These are phyloP conservation scores for Trissolcus basalis DNA, from an alignment of 1,140 invertebrate genomes.

Conservation along the genomic window DNA sequence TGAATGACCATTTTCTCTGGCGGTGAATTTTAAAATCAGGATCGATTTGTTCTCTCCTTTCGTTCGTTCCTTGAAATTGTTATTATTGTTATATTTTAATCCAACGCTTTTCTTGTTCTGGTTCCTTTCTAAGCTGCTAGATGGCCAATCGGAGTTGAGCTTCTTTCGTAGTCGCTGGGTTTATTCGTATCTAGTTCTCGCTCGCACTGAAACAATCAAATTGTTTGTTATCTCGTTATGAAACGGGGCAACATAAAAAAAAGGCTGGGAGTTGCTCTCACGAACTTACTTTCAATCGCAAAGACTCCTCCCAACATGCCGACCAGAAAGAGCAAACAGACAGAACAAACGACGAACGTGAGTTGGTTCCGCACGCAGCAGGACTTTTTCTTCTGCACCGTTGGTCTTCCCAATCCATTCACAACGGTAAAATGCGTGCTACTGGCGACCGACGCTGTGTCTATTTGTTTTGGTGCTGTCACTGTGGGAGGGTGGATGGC, in stretches of 20 bases:
- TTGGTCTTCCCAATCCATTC: slow-evolving; percentile 84
- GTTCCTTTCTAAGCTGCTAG: slow-evolving; percentile 14
- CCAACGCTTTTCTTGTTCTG: slow-evolving; percentile 28
- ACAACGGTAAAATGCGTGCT: slow-evolving; percentile 91
- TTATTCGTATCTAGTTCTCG: slow-evolving; percentile 74
- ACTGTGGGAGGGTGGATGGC: slow-evolving; percentile 79
- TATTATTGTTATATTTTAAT: slow-evolving; percentile 5
- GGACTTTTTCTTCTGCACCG: slow-evolving; percentile 77
- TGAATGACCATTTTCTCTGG: too few relatives aligned
- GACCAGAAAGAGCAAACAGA: slow-evolving; percentile 85
- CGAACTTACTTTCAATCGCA: slow-evolving; percentile 77
- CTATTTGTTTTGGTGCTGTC: slow-evolving; percentile 73
- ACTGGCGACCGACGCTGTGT: slow-evolving; percentile 85
- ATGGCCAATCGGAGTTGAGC: slow-evolving; percentile 28
- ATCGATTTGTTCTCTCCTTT: background rate
- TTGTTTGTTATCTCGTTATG: background rate
- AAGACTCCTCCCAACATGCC: slow-evolving; percentile 84
- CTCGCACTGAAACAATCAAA: slow-evolving; percentile 78
- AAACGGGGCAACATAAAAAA: background rate
- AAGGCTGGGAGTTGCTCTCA: too few relatives aligned
- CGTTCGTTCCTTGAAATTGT: background rate
- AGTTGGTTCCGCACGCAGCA: slow-evolving; percentile 86
- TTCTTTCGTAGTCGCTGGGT: slow-evolving; percentile 12
- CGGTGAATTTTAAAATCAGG: too few relatives aligned
- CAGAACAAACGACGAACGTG: slow-evolving; percentile 85